These are phyloP conservation scores for Propithecus coquereli DNA, from an alignment of 2,113 vertebrate species.

Conservation along the genomic window DNA sequence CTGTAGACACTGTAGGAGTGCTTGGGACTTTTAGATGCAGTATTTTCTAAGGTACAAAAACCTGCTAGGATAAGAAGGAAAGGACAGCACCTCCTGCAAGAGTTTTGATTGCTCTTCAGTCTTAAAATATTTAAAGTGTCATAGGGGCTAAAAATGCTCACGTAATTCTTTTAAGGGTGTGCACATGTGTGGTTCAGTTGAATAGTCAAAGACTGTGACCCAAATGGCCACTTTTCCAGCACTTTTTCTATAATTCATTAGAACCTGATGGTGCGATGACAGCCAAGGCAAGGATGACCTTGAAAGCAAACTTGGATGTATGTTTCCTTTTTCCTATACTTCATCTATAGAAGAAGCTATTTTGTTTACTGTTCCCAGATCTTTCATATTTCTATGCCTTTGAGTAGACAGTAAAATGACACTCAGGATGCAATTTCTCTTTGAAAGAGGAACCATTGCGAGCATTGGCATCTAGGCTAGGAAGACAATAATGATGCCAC, in stretches of 20 bases:
- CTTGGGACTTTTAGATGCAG: not conserved
- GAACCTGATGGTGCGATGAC: constrained; percentile 54
- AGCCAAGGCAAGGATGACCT: not conserved
- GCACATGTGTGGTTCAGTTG: not conserved
- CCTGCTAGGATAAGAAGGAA: constrained; percentile 34
- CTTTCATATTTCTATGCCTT: not conserved
- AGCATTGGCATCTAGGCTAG: not conserved
- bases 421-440: not conserved
- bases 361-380: not conserved
- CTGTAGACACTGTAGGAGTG: no score
- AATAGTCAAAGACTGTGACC: constrained; percentile 68
- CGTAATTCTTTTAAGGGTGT: constrained; percentile 64
- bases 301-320: not conserved
- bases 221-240: constrained; percentile 52
- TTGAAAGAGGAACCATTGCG: not conserved
- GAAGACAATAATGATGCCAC: not conserved
- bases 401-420: not conserved
- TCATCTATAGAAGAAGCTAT: not conserved
- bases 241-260: constrained; percentile 68
- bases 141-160: constrained; percentile 54
- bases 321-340: not conserved
- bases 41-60: constrained; percentile 53
- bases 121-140: constrained; percentile 66
- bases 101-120: constrained; percentile 38
- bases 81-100: constrained; percentile 40